Evolutionary conservation across 2,888 invertebrate genomes (phyloP), one percentile per base, ranked within the genome.

Genomic region (Caenorhabditis sp.): DNA sequence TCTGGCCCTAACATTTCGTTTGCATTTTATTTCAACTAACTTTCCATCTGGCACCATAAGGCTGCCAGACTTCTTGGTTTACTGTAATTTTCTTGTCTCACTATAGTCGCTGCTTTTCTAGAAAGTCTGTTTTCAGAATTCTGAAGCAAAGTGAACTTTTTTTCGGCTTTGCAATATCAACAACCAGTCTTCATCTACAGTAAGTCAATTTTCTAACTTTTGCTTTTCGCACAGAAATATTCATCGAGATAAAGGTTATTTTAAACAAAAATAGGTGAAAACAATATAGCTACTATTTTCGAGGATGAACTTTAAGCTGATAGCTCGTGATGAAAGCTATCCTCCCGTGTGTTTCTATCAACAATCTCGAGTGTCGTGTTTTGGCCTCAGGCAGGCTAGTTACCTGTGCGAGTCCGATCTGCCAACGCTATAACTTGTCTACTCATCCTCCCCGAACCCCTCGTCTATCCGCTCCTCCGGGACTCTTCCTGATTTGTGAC

Each of bases 291-390:
- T n/a, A n/a, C n/a, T n/a, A n/a, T n/a, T n/a, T n/a, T n/a, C 3
- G 20, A 20, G 20, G 2, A 17, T 13, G 15, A 7, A 43, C 39
- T 6, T 13, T 4, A 43, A 17, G 43, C 11, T 43, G 20, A 43
- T 43, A n/a, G 15, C 8, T 43, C 6, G 5, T 43, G 43, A 37
- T 27, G 32, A 32, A 35, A n/a, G 48, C 27, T 48, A 35, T 35
- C 35, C 35, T 35, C 15, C 8, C 30, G 35, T 2, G 4, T 53
- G 53, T 53, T 53, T 53, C 53, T 53, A 53, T 53, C 53, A 53
- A 53, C 53, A 53, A 37, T 53, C 53, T 53, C 39, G 53, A 53
- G 53, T 53, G 53, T 39, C 53, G 53, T 53, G 53, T 53, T 53
- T 53, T 53, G 2, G 17, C 15, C 32, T 13, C 22, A 35, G 52